phyloP scores from a whole-genome alignment of 2,888 invertebrate genomes.

The Acrobasis consociella region DNA sequence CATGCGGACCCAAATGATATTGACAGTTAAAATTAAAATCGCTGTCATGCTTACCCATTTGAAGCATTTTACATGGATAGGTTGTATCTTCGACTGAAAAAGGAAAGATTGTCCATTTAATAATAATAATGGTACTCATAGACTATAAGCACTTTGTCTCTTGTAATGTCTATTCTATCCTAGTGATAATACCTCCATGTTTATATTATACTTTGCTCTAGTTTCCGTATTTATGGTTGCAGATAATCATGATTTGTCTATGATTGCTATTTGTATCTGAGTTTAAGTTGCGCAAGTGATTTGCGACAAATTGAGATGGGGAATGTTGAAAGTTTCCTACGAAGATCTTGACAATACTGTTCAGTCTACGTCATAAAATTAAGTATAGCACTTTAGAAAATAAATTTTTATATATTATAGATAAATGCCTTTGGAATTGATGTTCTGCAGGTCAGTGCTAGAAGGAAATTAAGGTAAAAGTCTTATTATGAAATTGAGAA shows the following conservation, averaged over 20 bases:
- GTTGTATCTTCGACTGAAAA: too few relatives aligned
- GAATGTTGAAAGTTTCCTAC: constrained; percentile 10
- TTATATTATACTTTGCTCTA: constrained; percentile 36
- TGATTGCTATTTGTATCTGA: constrained; percentile 45
- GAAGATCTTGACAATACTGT: not conserved
- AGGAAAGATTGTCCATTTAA: too few relatives aligned
- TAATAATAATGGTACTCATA: too few relatives aligned
- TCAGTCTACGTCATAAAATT: too few relatives aligned
- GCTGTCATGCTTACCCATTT: too few relatives aligned
- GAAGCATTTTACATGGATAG: too few relatives aligned
- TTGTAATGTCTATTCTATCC: not conserved
- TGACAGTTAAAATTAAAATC: too few relatives aligned
- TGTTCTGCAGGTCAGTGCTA: too few relatives aligned
- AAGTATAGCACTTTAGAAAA: too few relatives aligned
- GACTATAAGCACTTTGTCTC: not conserved
- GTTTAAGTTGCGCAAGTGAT: constrained; percentile 22
- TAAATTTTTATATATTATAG: not conserved
- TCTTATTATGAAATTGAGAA: too few relatives aligned
- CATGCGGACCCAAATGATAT: too few relatives aligned
- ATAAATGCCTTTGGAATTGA: not conserved
- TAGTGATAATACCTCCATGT: constrained; percentile 44
- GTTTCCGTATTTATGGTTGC: constrained; percentile 49
- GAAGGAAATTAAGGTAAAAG: too few relatives aligned
- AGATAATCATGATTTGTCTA: constrained; percentile 63
- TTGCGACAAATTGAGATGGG: constrained; percentile 19